Evolutionary conservation across 92 coral and sea anemone species (phyloP).

Genomic region (Pocillopora grandis): DNA sequence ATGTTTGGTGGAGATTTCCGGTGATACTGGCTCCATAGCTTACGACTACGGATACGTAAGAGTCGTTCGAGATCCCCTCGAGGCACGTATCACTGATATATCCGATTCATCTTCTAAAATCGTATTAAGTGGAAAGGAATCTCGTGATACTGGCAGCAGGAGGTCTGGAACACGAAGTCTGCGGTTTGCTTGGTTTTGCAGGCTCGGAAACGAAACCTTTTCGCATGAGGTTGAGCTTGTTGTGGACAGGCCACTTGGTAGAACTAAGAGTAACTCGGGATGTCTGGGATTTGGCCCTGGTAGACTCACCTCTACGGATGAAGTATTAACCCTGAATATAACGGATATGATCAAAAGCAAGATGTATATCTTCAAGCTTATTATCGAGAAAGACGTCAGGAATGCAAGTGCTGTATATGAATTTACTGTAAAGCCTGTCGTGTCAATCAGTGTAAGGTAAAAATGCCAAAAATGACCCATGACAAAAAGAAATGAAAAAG

Average conservation of each 20-base stretch:
- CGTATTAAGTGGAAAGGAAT: constrained; percentile 9
- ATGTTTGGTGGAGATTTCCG: constrained; percentile 38
- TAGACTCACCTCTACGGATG: constrained; percentile 35
- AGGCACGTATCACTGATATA: constrained; percentile 49
- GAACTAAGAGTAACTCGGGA: constrained; percentile 51
- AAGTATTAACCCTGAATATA: constrained; percentile 38
- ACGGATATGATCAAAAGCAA: constrained; percentile 57
- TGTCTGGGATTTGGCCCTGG: constrained; percentile 82
- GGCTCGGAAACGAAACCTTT: constrained; percentile 50
- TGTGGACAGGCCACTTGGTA: constrained; percentile 53
- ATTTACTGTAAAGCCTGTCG: constrained; percentile 48
- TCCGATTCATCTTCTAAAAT: not conserved
- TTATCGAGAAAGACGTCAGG: constrained; percentile 60
- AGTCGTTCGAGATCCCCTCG: constrained; percentile 53
- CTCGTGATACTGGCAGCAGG: constrained; percentile 22
- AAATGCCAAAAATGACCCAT: not conserved
- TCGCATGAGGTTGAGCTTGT: constrained; percentile 23
- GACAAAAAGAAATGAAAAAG: not conserved
- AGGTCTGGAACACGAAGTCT: constrained; percentile 19
- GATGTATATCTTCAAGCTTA: constrained; percentile 52
- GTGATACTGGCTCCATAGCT: constrained; percentile 32
- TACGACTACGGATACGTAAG: constrained; percentile 59
- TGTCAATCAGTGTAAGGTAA: constrained; percentile 59
- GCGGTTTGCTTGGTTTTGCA: constrained; percentile 53
- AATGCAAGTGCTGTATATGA: constrained; percentile 36